A percentile compares a stretch with the other conserved stretches of the same genome.
phyloP scores from a whole-genome alignment of 2,113 vertebrate species.

The Phrynocephalus versicolor region DNA sequence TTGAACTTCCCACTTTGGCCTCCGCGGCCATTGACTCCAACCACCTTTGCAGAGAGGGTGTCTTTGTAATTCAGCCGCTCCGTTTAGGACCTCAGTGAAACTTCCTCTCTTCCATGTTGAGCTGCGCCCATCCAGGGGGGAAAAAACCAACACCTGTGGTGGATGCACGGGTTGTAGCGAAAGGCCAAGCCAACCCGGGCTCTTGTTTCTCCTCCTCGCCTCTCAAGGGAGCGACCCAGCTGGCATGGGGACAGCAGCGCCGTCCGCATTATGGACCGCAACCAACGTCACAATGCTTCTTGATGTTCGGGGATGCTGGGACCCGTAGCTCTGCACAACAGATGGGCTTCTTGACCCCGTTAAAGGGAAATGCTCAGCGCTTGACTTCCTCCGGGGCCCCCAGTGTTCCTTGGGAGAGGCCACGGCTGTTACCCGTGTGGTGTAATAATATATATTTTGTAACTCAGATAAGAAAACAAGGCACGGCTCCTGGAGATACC shows the following conservation, averaged over 20 bases:
- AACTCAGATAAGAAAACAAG: too few relatives aligned
- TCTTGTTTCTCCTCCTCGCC: background rate
- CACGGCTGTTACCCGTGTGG: background rate
- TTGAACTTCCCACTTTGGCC: background rate
- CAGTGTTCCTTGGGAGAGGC: background rate
- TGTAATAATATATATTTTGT: background rate
- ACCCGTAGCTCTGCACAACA: background rate
- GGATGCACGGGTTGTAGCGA: fast-evolving
- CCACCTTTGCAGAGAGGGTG: too few relatives aligned
- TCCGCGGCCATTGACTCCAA: background rate
- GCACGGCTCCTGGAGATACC: too few relatives aligned
- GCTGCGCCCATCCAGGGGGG: too few relatives aligned
- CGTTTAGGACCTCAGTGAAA: too few relatives aligned
- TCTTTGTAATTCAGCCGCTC: too few relatives aligned
- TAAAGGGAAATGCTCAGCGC: background rate
- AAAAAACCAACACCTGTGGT: too few relatives aligned
- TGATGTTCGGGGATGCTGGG: too few relatives aligned
- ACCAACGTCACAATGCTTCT: too few relatives aligned
- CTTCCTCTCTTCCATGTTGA: background rate
- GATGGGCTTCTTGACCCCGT: too few relatives aligned
- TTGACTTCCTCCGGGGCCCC: background rate
- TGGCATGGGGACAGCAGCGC: too few relatives aligned
- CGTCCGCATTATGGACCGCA: too few relatives aligned
- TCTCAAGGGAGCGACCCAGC: background rate
- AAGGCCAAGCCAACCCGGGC: background rate